Evolutionary conservation across 2,888 invertebrate species (phyloP).

Genomic region (Biston stratarius): DNA sequence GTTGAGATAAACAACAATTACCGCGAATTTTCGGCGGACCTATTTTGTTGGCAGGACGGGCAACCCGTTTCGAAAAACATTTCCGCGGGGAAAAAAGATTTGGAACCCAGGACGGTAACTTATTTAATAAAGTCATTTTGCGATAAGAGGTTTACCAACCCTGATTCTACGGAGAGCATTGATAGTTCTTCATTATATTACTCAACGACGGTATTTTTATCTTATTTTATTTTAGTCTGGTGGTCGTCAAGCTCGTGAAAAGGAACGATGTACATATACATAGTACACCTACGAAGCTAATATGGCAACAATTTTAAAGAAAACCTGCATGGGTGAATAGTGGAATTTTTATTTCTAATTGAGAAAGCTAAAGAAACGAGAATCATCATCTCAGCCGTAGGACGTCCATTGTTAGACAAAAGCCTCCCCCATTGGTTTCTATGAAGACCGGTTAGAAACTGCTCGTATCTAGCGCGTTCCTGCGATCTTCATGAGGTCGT

Average conservation of each 20-base stretch:
- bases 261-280: too few species aligned
- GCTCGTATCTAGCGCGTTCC: too few species aligned
- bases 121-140: conserved; percentile 38
- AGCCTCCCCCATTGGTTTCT: too few species aligned
- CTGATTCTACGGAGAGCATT: conserved; percentile 20
- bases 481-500: too few species aligned
- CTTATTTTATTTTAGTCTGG: conserved; percentile 7
- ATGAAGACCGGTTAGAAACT: too few species aligned
- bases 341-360: too few species aligned
- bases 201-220: conserved; percentile 17
- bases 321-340: too few species aligned
- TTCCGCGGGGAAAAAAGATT: conserved; percentile 44
- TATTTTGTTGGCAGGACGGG: conserved; percentile 50
- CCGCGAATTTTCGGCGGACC: conserved; percentile 62
- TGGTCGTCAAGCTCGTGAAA: neutral
- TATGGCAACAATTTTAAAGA: too few species aligned
- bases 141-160: conserved; percentile 35
- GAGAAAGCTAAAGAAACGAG: too few species aligned
- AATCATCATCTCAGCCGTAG: too few species aligned
- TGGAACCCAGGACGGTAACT: conserved; percentile 21
- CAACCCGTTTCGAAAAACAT: conserved; percentile 45
- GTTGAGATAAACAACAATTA: conserved; percentile 79
- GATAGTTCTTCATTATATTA: conserved; percentile 34
- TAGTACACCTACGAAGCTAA: too few species aligned
- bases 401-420: too few species aligned